Evolutionary conservation across 2,888 invertebrate species (phyloP), one percentile per base, ranked within the genome.

Genomic region (Sesamia inferens): DNA sequence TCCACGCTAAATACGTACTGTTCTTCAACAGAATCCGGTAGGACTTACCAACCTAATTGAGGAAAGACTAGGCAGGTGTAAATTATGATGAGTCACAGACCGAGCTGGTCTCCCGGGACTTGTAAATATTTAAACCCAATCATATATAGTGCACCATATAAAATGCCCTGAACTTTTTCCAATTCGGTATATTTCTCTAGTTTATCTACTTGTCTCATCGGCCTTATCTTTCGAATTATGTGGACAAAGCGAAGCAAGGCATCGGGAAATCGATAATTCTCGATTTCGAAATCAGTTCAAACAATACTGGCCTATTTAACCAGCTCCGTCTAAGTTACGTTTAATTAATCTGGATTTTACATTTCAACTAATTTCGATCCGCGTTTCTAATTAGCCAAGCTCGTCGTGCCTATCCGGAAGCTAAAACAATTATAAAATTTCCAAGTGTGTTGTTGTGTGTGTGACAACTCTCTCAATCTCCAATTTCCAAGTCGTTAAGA

Each of bases 51-150:
- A 63, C 5, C 1, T 47, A 7, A 19, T 47, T 24, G 19, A 19
- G 24, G 11, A 13, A 24, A 47, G 5, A 64, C 47, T 64, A 64
- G 13, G 8, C 19, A n/a, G 31, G 14, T n/a, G 47, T 48, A 13
- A 14, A 64, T 14, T 22, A 63, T 24, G 4, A 24, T 24, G 22
- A 75, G 31, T 48, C 19, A 64, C 14, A 16, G 22, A 55, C 24
- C 57, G 22, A 44, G 24, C 22, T 64, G 54, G 57, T 19, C 62
- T 57, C 31, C 10, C 19, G n/a, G 22, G 44, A 59, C 55, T 63
- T 55, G 62, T 54, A 68, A 74, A 66, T 59, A 69, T 54, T 39
- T 22, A 57, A 68, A 11, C 62, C 54, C 16, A 74, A 80, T 70
- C 66, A 57, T 63, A 63, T 63, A 59, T 57, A 73, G 68, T 57